Percentiles rank a stretch among this genome's conserved stretches.
phyloP scores from a whole-genome alignment of 1,140 invertebrate species.

The Drosophila arawakana region DNA sequence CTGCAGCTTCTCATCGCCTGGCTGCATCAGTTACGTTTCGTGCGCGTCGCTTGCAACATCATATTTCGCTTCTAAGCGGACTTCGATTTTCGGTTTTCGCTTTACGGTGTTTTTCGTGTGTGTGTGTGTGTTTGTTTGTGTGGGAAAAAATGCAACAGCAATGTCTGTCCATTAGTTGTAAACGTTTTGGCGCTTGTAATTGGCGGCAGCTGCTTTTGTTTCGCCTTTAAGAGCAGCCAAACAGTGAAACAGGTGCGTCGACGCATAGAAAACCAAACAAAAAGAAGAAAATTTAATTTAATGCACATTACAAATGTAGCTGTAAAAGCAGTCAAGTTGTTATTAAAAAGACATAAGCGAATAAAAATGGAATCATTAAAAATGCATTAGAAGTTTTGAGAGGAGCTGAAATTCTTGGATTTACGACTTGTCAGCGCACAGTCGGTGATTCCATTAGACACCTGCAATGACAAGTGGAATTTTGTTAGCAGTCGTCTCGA shows the following conservation, averaged over 20 bases:
- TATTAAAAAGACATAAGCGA: constrained; percentile 16
- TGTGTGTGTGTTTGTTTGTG: constrained; percentile 28
- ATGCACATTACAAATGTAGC: constrained; percentile 14
- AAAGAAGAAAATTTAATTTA: constrained; percentile 14
- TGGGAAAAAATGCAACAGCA: constrained; percentile 51
- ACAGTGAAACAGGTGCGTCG: constrained; percentile 74
- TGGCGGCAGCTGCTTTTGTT: constrained; percentile 76
- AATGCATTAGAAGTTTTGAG: constrained; percentile 65
- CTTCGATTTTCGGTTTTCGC: constrained; percentile 19
- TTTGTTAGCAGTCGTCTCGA: constrained; percentile 11
- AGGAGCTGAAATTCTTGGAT: constrained; percentile 47
- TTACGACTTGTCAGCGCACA: constrained; percentile 41
- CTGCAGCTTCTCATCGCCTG: constrained; percentile 54
- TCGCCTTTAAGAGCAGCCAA: constrained; percentile 55
- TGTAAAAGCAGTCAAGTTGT: constrained; percentile 10
- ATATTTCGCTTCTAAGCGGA: constrained; percentile 24
- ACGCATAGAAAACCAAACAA: constrained; percentile 36
- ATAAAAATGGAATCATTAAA: constrained; percentile 64
- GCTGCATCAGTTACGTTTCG: constrained; percentile 73
- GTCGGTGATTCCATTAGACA: constrained; percentile 43
- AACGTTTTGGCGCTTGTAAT: constrained; percentile 76
- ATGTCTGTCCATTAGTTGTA: constrained; percentile 64
- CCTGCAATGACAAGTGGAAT: constrained; percentile 74
- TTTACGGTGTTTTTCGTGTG: constrained; percentile 28
- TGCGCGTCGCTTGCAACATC: constrained; percentile 68